Conservation (phyloP, 2,113 vertebrate species). For the Symphodus melops region DNA sequence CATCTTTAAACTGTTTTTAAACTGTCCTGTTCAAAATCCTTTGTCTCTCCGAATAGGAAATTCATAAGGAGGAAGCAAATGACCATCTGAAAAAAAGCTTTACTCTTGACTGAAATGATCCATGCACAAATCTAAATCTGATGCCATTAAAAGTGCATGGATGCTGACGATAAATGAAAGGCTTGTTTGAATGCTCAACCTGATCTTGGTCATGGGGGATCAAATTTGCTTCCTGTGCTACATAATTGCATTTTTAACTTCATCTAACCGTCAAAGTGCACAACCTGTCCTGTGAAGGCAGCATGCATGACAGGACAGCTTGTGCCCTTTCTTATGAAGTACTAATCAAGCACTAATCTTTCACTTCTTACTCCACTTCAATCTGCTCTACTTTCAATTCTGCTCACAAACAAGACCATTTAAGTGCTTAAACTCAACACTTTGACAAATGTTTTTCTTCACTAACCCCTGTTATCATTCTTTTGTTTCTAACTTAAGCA, state of each 20-base stretch:
- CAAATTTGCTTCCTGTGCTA: conserved; percentile 58
- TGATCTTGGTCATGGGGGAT: conserved; percentile 49
- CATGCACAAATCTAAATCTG: conserved; percentile 21
- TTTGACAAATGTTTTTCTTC: not conserved
- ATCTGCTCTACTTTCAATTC: conserved; percentile 2
- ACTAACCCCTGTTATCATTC: not conserved
- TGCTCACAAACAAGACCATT: not conserved
- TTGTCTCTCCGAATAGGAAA: conserved; percentile 46
- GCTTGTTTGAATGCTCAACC: conserved; percentile 22
- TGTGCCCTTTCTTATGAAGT: conserved; percentile 7
- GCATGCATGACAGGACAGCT: conserved; percentile 33
- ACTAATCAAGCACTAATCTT: not conserved
- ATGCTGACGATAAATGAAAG: conserved; percentile 7
- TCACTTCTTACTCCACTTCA: conserved; percentile 1
- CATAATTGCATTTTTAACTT: conserved; percentile 34
- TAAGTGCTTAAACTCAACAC: conserved; percentile 1
- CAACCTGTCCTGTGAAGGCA: conserved; percentile 39
- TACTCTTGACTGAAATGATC: conserved; percentile 9
- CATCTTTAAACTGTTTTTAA: conserved; percentile 71
- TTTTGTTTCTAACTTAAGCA: conserved; percentile 2
- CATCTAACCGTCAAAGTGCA: conserved; percentile 35
- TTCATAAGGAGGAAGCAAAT: conserved; percentile 62
- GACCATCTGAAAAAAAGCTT: conserved; percentile 20
- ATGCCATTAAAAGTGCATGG: conserved; percentile 27
- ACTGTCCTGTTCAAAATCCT: conserved; percentile 43